Conservation (phyloP, 2,888 invertebrate species). For the Embidobia sp. region DNA sequence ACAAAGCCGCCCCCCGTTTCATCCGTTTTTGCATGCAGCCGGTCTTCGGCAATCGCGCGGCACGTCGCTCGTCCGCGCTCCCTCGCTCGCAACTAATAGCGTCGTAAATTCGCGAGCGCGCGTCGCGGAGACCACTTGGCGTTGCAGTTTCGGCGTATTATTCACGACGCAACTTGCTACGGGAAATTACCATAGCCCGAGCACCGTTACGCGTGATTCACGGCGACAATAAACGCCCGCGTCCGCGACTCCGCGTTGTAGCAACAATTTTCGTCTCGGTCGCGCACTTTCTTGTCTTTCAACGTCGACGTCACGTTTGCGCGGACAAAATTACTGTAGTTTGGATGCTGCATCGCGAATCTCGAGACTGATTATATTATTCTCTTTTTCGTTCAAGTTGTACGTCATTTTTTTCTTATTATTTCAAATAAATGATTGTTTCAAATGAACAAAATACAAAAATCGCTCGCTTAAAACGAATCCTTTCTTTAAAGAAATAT, state of each 20-base stretch:
- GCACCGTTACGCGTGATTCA: constrained; percentile 48
- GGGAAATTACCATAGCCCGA: constrained; percentile 41
- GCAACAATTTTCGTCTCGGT: constrained; percentile 29
- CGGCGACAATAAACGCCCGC: constrained; percentile 25
- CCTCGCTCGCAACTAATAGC: constrained; percentile 37
- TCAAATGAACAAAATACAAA: too few relatives aligned
- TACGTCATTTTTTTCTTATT: too few relatives aligned
- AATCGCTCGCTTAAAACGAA: too few relatives aligned
- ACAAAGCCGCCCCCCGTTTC: neutral
- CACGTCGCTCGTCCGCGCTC: neutral
- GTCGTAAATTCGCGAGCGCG: constrained; percentile 31
- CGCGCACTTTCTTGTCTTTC: neutral
- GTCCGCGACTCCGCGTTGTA: neutral
- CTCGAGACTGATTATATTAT: too few relatives aligned
- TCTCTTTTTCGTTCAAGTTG: too few relatives aligned
- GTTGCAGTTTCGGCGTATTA: constrained; percentile 41
- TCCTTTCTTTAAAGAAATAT: too few relatives aligned
- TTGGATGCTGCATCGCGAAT: too few relatives aligned
- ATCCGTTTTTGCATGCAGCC: too few relatives aligned
- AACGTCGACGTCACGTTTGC: constrained; percentile 2
- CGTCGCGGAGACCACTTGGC: constrained; percentile 29
- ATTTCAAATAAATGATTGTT: too few relatives aligned
- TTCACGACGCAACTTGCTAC: constrained; percentile 30
- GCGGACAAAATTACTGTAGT: neutral
- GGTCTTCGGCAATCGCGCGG: too few relatives aligned